A percentile compares a stretch with the other conserved stretches of the same genome.
These are phyloP conservation scores for Chunga burmeisteri DNA, from an alignment of 2,113 vertebrate species.

Conservation along the genomic window DNA sequence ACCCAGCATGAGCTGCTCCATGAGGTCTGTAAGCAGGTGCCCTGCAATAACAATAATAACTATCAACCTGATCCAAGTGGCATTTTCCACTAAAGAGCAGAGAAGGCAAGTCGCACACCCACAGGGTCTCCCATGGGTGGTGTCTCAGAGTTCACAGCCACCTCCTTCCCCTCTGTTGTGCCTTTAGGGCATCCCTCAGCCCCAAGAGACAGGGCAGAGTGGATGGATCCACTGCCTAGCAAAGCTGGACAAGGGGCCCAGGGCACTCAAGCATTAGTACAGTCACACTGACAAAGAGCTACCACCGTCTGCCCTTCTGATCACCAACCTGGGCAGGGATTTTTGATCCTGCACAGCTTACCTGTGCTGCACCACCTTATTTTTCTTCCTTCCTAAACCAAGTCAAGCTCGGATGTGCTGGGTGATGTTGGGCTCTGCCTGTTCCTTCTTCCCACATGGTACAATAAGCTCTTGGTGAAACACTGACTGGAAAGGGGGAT, in stretches of 20 bases:
- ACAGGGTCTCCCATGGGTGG: accelerated
- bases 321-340: accelerated
- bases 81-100: neutral
- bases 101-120: neutral
- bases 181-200: neutral
- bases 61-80: neutral
- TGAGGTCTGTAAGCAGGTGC: neutral
- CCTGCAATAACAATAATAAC: neutral
- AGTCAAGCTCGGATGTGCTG: neutral
- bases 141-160: neutral
- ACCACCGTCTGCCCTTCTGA: neutral
- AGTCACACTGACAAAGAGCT: neutral
- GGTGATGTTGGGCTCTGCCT: neutral
- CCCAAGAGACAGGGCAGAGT: accelerated
- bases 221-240: neutral
- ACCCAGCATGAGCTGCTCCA: neutral
- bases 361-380: neutral
- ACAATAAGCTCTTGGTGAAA: neutral
- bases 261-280: neutral
- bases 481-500: neutral
- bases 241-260: accelerated
- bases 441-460: neutral
- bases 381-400: neutral
- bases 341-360: neutral
- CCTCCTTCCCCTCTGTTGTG: neutral